Base-by-base conservation (phyloP, 2,888 invertebrate genomes). In the Dolichomitus sp. region DNA sequence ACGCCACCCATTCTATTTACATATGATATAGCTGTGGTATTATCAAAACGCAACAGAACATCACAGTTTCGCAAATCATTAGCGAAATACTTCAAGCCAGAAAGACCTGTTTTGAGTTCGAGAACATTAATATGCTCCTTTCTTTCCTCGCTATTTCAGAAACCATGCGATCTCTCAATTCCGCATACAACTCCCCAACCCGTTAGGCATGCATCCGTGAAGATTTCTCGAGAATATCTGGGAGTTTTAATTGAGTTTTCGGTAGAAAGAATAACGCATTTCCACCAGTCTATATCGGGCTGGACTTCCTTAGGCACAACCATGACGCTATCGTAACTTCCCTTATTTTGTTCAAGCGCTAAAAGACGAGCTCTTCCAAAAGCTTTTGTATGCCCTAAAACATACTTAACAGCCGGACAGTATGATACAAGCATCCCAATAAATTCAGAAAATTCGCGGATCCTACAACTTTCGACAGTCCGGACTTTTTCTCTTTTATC, bases 131-230 rank as follows among this genome's bases (percentile, higher is more conserved):
- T 84, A 17, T 84, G 75, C 4, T 48, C 14, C 0, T 33, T 17
- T 61, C 40, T n/a, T 37, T 61, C n/a, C 30, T 37, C 17, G 5
- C 14, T 40, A 61, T 17, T 40, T 40, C 61, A 61, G 14, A 40
- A 61, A 3, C 40, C 61, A 40, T 74, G 52, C 6, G 79, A 48
- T 27, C 0, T 68, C 5, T 52, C 23, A 0, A 52, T 57, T 4
- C 70, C 48, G 14, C 78, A 78, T 0, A 40, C 45, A 0, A 81
- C 85, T 12, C 83, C 80, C 86, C 86, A 87, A 4, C 86, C 84
- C 27, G 82, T 74, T 12, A 78, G n/a, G 0, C 80, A 87, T 0
- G 86, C 85, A 45, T 86, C 85, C 27, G 80, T 70, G 50, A 80
- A 84, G 0, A 84, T 80, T 40, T 80, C 80, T 0, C 79, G 23